Base-by-base conservation (phyloP, 2,113 vertebrate species). In the Spizaetus ornatus region DNA sequence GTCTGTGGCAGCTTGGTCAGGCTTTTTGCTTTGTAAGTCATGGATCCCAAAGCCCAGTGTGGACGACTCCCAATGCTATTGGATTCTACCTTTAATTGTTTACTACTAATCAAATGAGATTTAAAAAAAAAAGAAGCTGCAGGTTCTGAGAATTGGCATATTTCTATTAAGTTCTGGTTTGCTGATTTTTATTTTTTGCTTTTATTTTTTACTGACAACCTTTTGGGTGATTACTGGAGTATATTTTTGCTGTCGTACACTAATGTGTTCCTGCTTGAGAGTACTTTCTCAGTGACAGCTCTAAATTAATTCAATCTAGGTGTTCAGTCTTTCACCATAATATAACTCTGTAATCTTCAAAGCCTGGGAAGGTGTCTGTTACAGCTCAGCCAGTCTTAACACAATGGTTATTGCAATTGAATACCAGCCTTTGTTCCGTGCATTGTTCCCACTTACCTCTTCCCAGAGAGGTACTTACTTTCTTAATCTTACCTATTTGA, bases 311-410 rank as follows among this genome's bases (percentile, higher is more conserved):
- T 90, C 82, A 53, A 80, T 88, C 66, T 72, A 52, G 66, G 21
- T 79, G 40, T 85, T 95, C 61, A 80, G 43, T n/a, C 56, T 96
- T 82, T 88, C 40, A 73, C 66, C 10, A 3, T 20, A 45, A n/a
- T 40, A 22, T 48, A 74, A 79, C 40, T 82, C 42, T 38, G 45
- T 90, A 77, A 53, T 88, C 79, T 73, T 88, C 74, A 86, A 82
- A 96, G 87, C 53, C 82, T 95, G 95, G 90, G 90, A 94, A 94
- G 70, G 82, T 82, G 56, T 95, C 66, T 69, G 31, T 85, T 93
- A 80, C 84, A 53, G 84, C 40, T 86, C 71, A 76, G 59, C 78
- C 55, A 73, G 31, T 72, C 3, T 23, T 72, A 87, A 56, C 53
- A 88, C 84, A 92, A 45, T 77, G 52, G 50, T 47, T 86, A 71